A percentile compares a stretch with the other conserved stretches of the same genome.
Evolutionary conservation across 1,140 invertebrate species (phyloP).

Genomic region (Solenopsis fugax): DNA sequence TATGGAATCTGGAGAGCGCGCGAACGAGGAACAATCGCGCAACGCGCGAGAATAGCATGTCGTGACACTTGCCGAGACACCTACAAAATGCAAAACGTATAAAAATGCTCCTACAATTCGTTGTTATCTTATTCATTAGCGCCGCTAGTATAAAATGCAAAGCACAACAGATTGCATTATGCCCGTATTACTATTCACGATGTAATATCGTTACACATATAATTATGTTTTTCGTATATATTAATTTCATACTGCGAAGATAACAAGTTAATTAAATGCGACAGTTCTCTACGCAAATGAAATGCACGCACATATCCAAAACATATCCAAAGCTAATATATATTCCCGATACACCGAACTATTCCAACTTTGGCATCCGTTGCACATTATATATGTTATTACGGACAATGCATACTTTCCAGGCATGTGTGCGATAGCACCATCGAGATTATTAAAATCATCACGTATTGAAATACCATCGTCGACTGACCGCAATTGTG

Average conservation of each 20-base stretch:
- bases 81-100: background rate
- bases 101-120: background rate
- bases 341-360: conserved; percentile 33
- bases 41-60: background rate
- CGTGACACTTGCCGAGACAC: background rate
- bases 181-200: background rate
- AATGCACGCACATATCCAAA: background rate
- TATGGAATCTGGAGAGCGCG: background rate
- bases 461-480: conserved; percentile 37
- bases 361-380: conserved; percentile 39
- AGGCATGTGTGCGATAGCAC: conserved; percentile 4
- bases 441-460: conserved; percentile 41
- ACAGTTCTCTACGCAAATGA: background rate
- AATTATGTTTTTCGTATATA: conserved; percentile 31
- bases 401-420: background rate
- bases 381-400: conserved; percentile 16
- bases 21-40: background rate
- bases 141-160: background rate
- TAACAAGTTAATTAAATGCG: conserved; percentile 59
- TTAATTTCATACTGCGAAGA: conserved; percentile 29
- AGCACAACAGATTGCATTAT: conserved; percentile 29
- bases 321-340: conserved; percentile 23
- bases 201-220: background rate
- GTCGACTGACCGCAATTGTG: conserved; percentile 14
- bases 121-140: conserved; percentile 11